A percentile compares a stretch with the other conserved stretches of the same genome.
These are phyloP conservation scores for Campopleginae sp. DNA, from an alignment of 2,888 invertebrate genomes.

Conservation along the genomic window DNA sequence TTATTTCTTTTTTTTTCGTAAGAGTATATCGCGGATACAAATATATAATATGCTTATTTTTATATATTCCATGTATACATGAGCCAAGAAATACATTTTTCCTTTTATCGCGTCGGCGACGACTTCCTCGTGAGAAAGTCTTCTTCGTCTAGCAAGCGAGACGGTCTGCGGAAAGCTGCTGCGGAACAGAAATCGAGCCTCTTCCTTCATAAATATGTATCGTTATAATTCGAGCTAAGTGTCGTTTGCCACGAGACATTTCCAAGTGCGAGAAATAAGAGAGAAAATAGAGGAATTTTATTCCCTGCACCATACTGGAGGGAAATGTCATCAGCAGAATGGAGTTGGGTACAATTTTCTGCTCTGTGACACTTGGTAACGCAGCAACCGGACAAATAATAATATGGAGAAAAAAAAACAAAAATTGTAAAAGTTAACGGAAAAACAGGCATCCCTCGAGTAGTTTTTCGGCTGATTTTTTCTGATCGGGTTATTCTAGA, in stretches of 20 bases:
- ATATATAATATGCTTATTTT: conserved; percentile 9
- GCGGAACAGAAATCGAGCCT: neutral
- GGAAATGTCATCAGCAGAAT: conserved; percentile 23
- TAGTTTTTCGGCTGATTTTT: neutral
- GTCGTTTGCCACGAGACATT: conserved; percentile 19
- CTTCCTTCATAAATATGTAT: conserved; percentile 62
- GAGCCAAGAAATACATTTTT: conserved; percentile 17
- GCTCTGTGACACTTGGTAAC: conserved; percentile 4
- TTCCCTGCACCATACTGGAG: neutral
- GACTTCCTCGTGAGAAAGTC: conserved; percentile 6
- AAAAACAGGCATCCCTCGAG: neutral
- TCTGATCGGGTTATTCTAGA: neutral
- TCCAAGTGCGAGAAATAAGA: conserved; percentile 5
- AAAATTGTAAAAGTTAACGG: neutral
- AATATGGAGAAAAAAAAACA: neutral
- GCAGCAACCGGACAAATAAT: neutral
- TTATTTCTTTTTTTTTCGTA: neutral
- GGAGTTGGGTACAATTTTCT: neutral
- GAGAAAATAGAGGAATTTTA: conserved; percentile 13
- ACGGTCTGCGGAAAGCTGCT: neutral
- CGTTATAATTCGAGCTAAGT: conserved; percentile 59
- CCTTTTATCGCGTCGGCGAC: conserved; percentile 25
- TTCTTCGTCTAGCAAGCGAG: neutral
- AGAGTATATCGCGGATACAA: neutral
- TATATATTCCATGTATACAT: conserved; percentile 21